A percentile compares a stretch with the other conserved stretches of the same genome.
phyloP scores from a whole-genome alignment of 1,140 invertebrate genomes.

The Saccostrea echinata region DNA sequence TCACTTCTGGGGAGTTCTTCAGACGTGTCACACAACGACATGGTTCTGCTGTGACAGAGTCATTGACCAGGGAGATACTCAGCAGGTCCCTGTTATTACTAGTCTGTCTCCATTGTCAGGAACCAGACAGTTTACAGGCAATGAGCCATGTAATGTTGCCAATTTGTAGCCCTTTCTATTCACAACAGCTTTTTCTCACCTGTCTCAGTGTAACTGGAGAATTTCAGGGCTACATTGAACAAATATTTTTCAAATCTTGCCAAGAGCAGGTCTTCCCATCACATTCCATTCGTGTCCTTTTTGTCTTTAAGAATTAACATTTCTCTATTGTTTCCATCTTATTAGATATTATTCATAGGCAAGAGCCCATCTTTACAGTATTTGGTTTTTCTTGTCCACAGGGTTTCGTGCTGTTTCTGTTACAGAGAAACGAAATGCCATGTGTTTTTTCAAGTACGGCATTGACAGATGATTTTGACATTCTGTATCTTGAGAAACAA shows the following conservation, averaged over 20 bases:
- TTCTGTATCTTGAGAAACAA: not conserved
- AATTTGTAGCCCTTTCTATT: slow-evolving; percentile 6
- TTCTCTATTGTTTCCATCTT: not conserved
- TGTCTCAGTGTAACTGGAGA: not conserved
- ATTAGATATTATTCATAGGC: not conserved
- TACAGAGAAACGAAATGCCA: not conserved
- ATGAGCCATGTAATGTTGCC: slow-evolving; percentile 24
- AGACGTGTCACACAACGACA: not conserved
- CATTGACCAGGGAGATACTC: not conserved
- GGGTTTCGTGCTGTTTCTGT: not conserved
- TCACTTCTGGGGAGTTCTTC: not conserved
- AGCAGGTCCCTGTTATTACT: not conserved
- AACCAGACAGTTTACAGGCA: not conserved
- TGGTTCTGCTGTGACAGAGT: not conserved
- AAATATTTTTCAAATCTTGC: slow-evolving; percentile 5
- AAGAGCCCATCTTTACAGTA: not conserved
- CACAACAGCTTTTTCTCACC: slow-evolving; percentile 1
- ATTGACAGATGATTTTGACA: slow-evolving; percentile 5
- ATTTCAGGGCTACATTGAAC: not conserved
- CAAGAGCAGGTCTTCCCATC: not conserved
- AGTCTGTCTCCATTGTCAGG: slow-evolving; percentile 1
- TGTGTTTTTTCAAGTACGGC: not conserved
- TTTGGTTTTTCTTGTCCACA: not conserved
- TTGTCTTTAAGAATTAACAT: not conserved
- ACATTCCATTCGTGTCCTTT: not conserved